Evolutionary conservation across 1,140 invertebrate species (phyloP), one percentile per base, ranked within the genome.

Genomic region (Bombus terrestris): DNA sequence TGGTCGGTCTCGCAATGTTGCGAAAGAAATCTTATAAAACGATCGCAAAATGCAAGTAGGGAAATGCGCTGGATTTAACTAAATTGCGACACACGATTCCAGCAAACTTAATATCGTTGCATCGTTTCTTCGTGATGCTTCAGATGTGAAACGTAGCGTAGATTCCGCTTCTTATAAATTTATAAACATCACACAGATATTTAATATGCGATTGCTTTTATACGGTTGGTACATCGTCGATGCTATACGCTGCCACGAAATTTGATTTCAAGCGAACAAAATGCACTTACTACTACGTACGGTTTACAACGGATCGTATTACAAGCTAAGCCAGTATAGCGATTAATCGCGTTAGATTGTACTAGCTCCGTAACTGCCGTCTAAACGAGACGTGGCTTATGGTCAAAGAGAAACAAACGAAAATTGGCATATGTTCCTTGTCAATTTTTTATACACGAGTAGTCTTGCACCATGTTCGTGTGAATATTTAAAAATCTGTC

Each of bases 271-370:
- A 64, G 62, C 62, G 13, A 9, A 35, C 15, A 3, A 9, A 68
- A 68, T 35, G 15, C 18, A 68, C 8, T 35, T 35, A 35, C 8
- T 35, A 35, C 8, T 22, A 53, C 85, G 22, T n/a, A n/a, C 43
- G 68, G 57, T 77, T 89, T 77, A 68, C 73, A 74, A 37, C n/a
- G 32, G 76, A 85, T 85, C 57, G 57, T 72, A 73, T 88, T 87
- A 15, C 81, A 72, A 87, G 81, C 22, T 25, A 64, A 74, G 47
- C 66, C 62, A 41, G 47, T 47, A n/a, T 41, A 39, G 25, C 39
- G 69, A 77, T 68, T 66, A 88, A 89, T 88, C 83, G 82, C 59
- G 53, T 89, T 85, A 85, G n/a, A 72, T 77, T 4, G 64, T 57
- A 53, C 28, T 4, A 25, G 25, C 35, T 35, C 3, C 15, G 18